Conservation (phyloP, 2,888 invertebrate genomes). For the Chesias legatella region DNA sequence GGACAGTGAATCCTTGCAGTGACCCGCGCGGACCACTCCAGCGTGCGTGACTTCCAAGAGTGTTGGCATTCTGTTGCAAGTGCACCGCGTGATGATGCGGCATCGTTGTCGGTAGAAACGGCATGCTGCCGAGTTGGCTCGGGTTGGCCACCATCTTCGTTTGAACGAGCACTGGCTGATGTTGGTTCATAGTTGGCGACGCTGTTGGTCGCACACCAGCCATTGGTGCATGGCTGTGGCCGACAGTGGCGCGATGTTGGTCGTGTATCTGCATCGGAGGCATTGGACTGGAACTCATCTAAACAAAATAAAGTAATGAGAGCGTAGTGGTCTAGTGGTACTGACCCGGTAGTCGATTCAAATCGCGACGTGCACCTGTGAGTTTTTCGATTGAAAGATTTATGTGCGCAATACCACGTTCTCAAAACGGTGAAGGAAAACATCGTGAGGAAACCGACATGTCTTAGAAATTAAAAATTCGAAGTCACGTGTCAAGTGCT, state of each 20-base stretch:
- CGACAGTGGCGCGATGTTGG: conserved; percentile 52
- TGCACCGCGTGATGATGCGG: conserved; percentile 34
- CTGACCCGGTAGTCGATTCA: no score
- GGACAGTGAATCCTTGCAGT: conserved; percentile 54
- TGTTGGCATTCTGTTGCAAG: conserved; percentile 44
- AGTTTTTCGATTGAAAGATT: no score
- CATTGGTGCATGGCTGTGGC: conserved; percentile 29
- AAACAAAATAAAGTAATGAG: background rate
- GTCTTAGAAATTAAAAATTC: no score
- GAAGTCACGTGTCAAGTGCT: no score
- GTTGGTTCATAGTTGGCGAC: conserved; percentile 15
- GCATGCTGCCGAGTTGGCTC: conserved; percentile 61
- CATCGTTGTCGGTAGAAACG: conserved; percentile 53
- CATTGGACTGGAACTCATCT: conserved; percentile 59
- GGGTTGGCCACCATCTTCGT: conserved; percentile 38
- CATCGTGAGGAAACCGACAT: no score
- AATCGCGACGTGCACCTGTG: no score
- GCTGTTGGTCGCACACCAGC: conserved; percentile 16
- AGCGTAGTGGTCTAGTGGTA: background rate
- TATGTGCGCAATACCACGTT: no score
- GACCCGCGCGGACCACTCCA: conserved; percentile 62
- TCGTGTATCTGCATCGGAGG: conserved; percentile 44
- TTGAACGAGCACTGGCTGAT: conserved; percentile 45
- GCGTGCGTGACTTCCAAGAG: conserved; percentile 48
- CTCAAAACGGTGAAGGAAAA: no score